Evolutionary conservation across 2,797 vertebrate species (phyloP), one percentile per base, ranked within the genome.

Genomic region (Coracias cyanogaster): DNA sequence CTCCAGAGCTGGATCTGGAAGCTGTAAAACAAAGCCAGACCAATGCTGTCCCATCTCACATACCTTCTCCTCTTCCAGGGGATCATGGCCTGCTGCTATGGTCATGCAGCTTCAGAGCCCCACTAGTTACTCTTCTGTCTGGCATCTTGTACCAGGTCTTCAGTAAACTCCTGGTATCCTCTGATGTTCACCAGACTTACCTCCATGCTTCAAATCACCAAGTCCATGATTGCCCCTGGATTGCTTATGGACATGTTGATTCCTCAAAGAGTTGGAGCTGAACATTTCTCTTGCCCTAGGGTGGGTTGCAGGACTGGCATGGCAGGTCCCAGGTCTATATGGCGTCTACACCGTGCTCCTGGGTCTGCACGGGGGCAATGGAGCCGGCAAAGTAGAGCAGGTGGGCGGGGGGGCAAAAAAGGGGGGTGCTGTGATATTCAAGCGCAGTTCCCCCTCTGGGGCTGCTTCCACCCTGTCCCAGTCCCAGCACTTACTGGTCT

Each of bases 191-290:
- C 25, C 19, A 52, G 33, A 25, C 13, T 46, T n/a, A 57, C 24
- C n/a, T 70, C 25, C 16, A 4, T 16, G 21, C 24, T 74, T 79
- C 49, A 29, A 26, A 15, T 52, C 39, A 21, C 29, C 39, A 60
- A 8, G 29, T 52, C 54, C 12, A 3, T 15, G 3, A 69, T 65
- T 76, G 17, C 25, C 26, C 21, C 25, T 86, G 61, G 31, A 22
- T 15, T 69, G 22, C 22, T 49, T 57, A n/a, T 6, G 21, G n/a
- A 62, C 5, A 33, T 0, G 1, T 10, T 2, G 2, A 10, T 28
- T 74, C 37, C 35, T 15, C 20, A 18, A 52, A 48, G 37, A 52
- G 10, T 10, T 3, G 0, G 19, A 81, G 35, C 29, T 41, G 48
- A 43, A 52, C 24, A 62, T 18, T 41, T 48, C 73, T 25, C 10